These are phyloP conservation scores for Beroe ovata DNA, from an alignment of 37 sponge, comb jelly and placozoan genomes.

Conservation along the genomic window DNA sequence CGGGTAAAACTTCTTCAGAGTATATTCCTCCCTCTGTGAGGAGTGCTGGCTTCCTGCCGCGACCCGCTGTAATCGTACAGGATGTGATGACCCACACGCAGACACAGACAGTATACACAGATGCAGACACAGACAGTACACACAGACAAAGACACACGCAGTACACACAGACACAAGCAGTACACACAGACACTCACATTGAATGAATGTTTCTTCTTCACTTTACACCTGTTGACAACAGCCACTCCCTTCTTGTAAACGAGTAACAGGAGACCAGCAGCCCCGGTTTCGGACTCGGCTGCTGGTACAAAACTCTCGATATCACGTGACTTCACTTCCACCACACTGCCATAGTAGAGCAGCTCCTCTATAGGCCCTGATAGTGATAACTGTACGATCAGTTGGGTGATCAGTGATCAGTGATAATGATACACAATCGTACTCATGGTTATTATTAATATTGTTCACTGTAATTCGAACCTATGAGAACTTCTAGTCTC, in stretches of 20 bases:
- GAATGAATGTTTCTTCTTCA: conserved; percentile 62
- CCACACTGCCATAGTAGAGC: conserved; percentile 24
- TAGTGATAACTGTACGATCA: no score
- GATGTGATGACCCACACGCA: no score
- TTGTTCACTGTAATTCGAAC: neutral
- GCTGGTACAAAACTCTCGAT: conserved; percentile 41
- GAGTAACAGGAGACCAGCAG: conserved; percentile 1
- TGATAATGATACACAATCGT: no score
- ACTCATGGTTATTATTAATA: no score
- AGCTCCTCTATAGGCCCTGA: conserved; percentile 66
- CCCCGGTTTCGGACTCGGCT: neutral
- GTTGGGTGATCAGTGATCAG: no score
- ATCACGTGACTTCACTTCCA: conserved; percentile 33
- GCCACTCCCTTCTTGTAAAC: conserved; percentile 53
- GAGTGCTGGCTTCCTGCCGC: neutral
- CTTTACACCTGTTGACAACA: neutral
- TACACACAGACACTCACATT: neutral
- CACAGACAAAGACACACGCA: neutral
- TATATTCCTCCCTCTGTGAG: neutral
- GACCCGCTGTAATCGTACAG: no score
- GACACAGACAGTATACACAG: no score
- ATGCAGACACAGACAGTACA: no score
- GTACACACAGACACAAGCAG: neutral
- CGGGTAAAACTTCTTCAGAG: conserved; percentile 54
- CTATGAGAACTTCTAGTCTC: conserved; percentile 42